phyloP scores from a whole-genome alignment of 1,140 invertebrate genomes.

The Trichonephila inaurata region DNA sequence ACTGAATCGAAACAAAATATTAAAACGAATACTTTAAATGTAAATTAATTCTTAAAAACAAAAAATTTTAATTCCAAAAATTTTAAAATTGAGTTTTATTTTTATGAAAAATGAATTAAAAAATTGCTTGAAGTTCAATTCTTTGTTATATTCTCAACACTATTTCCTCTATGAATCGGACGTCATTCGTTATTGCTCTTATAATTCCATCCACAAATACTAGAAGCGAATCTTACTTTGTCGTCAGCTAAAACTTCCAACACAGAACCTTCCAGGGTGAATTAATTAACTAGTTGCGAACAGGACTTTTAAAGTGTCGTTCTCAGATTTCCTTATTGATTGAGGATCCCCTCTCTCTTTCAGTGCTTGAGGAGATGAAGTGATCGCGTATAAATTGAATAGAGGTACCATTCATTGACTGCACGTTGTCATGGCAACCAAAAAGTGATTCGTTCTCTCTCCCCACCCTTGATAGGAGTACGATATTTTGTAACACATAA shows the following conservation, averaged over 20 bases:
- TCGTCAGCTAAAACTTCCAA: background rate
- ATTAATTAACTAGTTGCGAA: slow-evolving; percentile 37
- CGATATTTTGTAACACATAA: background rate
- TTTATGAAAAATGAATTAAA: too few relatives aligned
- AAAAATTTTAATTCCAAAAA: too few relatives aligned
- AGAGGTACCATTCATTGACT: slow-evolving; percentile 29
- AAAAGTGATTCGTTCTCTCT: slow-evolving; percentile 6
- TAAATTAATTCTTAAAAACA: too few relatives aligned
- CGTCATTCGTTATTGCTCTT: background rate
- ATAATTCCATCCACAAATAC: background rate
- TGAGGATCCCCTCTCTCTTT: slow-evolving; percentile 13
- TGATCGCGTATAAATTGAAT: slow-evolving; percentile 49
- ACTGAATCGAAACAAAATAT: too few relatives aligned
- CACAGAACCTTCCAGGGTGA: background rate
- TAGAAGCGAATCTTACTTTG: background rate
- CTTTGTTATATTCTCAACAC: too few relatives aligned
- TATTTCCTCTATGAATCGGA: too few relatives aligned
- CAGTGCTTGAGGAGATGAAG: slow-evolving; percentile 38
- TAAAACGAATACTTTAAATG: too few relatives aligned
- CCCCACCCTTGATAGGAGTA: background rate
- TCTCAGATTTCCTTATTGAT: slow-evolving; percentile 56
- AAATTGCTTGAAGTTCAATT: too few relatives aligned
- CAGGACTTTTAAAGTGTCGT: slow-evolving; percentile 49
- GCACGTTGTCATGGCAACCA: slow-evolving; percentile 35
- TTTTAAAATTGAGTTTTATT: too few relatives aligned